Evolutionary conservation across 2,888 invertebrate genomes (phyloP), one percentile per base, ranked within the genome.

Genomic region (Volucella inflata): DNA sequence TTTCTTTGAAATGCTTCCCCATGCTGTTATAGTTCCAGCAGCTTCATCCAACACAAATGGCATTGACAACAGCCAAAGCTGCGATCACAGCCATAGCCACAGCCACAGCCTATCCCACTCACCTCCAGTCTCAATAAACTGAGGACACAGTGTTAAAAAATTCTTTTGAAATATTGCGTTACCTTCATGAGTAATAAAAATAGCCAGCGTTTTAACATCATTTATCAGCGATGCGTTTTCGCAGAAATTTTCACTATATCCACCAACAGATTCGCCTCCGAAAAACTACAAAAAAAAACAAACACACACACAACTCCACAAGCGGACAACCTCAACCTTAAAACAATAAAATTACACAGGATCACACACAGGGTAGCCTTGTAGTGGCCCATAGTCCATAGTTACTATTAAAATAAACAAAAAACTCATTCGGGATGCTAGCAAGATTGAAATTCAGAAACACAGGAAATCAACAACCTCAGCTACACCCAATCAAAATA

Each of bases 101-200:
- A 38, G 51, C 16, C 44, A 42, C 21, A 30, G 21, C 21, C 46
- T 38, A 57, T 50, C 53, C 60, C 70, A 70, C 70, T 76, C 67
- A 44, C 50, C 30, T 30, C 30, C 30, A 30, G 6, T 30, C 6
- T 30, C 30, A 6, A 2, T 14, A 14, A 2, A 12, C 12, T 16
- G 42, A 53, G 17, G 42, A 30, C 30, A 48, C 50, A 59, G 81
- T 71, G 76, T 65, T 76, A 59, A 62, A 59, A 85, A 81, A 85
- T 81, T 85, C 85, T 81, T 85, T 85, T 85, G 81, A 85, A 85
- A 81, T 85, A 85, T 85, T 81, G 85, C 85, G 85, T 85, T 85
- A 85, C 75, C 81, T 71, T 76, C 14, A 76, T 71, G 76, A 68
- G 81, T 64, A 62, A 85, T 85, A 85, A 85, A 85, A 85, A 85